These are phyloP conservation scores for Petrophora chlorosata DNA, from an alignment of 2,888 invertebrate species.

Conservation along the genomic window DNA sequence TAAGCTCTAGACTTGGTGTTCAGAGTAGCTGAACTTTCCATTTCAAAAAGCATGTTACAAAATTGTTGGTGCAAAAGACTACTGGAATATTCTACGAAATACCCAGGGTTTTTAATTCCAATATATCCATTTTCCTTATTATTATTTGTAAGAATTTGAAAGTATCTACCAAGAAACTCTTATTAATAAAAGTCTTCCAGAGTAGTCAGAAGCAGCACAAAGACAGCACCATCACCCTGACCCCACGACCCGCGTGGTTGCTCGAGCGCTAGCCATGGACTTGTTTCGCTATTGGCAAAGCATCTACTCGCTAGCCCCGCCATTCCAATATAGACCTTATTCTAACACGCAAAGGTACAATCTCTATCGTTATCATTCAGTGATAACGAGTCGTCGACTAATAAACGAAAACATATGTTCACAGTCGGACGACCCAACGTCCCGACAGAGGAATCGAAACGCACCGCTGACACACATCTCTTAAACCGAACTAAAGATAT, in stretches of 20 bases:
- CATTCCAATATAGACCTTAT: slow-evolving; percentile 55
- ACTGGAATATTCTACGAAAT: too few relatives aligned
- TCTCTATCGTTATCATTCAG: slow-evolving; percentile 70
- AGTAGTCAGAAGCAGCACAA: slow-evolving; percentile 8
- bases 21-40: too few relatives aligned
- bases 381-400: slow-evolving; percentile 67
- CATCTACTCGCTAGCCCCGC: slow-evolving; percentile 19
- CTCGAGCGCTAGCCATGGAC: slow-evolving; percentile 66
- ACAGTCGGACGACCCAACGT: slow-evolving; percentile 29
- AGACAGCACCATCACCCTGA: slow-evolving; percentile 55
- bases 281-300: slow-evolving; percentile 58
- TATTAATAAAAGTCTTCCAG: background rate
- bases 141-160: too few relatives aligned
- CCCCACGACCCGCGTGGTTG: slow-evolving; percentile 61
- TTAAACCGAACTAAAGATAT: too few relatives aligned
- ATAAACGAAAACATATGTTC: slow-evolving; percentile 58
- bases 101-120: too few relatives aligned
- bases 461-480: slow-evolving; percentile 28
- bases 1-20: too few relatives aligned
- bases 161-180: too few relatives aligned
- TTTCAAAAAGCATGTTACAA: too few relatives aligned
- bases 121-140: too few relatives aligned
- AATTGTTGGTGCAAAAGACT: too few relatives aligned
- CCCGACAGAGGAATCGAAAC: slow-evolving; percentile 29
- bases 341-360: slow-evolving; percentile 43